Conservation (phyloP, 35 echinoderm and acorn worm genomes). For the Eucidaris tribuloides region DNA sequence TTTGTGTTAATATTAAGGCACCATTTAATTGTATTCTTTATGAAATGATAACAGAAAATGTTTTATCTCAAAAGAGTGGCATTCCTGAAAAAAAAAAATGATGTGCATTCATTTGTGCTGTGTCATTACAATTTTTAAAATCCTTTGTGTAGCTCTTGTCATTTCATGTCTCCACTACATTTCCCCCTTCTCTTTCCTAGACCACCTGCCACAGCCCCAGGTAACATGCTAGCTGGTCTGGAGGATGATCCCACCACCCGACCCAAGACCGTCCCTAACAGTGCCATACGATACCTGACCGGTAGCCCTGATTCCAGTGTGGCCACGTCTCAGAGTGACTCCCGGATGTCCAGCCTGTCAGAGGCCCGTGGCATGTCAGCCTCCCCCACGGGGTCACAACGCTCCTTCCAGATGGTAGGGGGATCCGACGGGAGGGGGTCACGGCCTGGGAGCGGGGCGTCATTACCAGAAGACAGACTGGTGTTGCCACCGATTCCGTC, state of each 20-base stretch:
- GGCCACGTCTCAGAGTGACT: slow-evolving; percentile 48
- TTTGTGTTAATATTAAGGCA: no score
- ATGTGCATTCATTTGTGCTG: no score
- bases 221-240: slow-evolving; percentile 19
- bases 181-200: slow-evolving; percentile 32
- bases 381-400: slow-evolving; percentile 39
- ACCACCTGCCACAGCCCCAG: slow-evolving; percentile 79
- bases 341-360: slow-evolving; percentile 78
- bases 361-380: slow-evolving; percentile 80
- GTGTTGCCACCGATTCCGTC: slow-evolving; percentile 1
- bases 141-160: no score
- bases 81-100: no score
- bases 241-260: slow-evolving; percentile 37
- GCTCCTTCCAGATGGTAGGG: slow-evolving; percentile 12
- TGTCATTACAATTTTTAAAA: no score
- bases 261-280: slow-evolving; percentile 63
- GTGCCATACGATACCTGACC: slow-evolving; percentile 34
- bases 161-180: no score
- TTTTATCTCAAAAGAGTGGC: no score
- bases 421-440: not conserved
- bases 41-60: no score
- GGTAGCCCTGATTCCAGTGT: slow-evolving; percentile 90
- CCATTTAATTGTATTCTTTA: no score
- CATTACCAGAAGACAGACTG: slow-evolving; percentile 1
- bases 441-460: slow-evolving; percentile 1